phyloP scores from a whole-genome alignment of 2,888 invertebrate species.

The Nematopogon swammerdamellus region DNA sequence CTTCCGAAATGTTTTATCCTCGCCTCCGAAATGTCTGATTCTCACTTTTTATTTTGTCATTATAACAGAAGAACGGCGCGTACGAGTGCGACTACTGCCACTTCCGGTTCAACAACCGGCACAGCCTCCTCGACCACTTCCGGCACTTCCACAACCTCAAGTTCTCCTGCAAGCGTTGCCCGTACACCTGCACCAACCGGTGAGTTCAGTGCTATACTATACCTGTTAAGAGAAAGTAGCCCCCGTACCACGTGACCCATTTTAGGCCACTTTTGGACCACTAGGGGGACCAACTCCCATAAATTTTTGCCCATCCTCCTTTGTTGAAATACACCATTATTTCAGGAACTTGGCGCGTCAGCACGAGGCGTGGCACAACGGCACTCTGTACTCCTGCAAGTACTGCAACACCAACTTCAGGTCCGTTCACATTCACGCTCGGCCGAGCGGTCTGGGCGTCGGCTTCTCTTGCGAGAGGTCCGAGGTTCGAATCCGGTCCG shows the following conservation, averaged over 20 bases:
- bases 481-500: no score
- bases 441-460: no score
- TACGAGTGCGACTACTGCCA: neutral
- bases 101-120: neutral
- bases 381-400: conserved; percentile 38
- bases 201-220: neutral
- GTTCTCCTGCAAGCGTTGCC: neutral
- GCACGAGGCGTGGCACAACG: conserved; percentile 43
- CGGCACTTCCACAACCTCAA: neutral
- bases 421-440: conserved; percentile 26
- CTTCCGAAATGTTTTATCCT: no score
- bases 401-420: conserved; percentile 37
- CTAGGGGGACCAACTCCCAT: no score
- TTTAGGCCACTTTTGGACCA: no score
- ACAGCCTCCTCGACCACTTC: neutral
- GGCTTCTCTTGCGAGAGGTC: no score
- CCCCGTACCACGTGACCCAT: no score
- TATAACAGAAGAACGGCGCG: neutral
- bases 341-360: conserved; percentile 33
- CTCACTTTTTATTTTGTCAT: no score
- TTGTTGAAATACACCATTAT: no score
- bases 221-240: no score
- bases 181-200: neutral
- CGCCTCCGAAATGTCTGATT: no score
- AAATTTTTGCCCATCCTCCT: no score